phyloP scores from a whole-genome alignment of 2,113 vertebrate genomes.

The Triplophysa siluroides region DNA sequence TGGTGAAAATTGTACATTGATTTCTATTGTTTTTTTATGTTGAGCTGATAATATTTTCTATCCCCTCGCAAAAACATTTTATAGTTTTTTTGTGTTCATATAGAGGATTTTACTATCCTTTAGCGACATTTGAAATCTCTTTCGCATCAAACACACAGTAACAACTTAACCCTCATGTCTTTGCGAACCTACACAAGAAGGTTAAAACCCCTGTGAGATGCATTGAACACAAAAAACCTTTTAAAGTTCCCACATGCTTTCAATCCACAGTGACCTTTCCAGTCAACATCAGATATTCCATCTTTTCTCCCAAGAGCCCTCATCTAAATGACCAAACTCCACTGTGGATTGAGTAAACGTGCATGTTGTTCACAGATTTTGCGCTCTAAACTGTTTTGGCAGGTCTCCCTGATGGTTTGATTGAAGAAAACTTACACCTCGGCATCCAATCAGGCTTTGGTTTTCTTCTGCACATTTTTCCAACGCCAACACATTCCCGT shows the following conservation, averaged over 20 bases:
- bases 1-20: no score
- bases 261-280: constrained; percentile 1
- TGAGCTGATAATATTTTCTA: no score
- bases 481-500: constrained; percentile 29
- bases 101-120: no score
- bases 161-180: no score
- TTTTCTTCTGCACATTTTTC: not conserved
- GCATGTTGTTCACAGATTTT: constrained; percentile 3
- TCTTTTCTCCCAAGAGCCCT: constrained; percentile 20
- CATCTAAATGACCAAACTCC: not conserved
- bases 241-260: constrained; percentile 3
- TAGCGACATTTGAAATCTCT: no score
- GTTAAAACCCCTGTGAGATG: not conserved
- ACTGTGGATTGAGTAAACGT: constrained; percentile 16
- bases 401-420: not conserved
- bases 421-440: constrained; percentile 11
- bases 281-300: constrained; percentile 28
- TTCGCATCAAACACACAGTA: no score
- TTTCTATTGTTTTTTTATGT: no score
- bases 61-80: no score
- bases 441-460: not conserved
- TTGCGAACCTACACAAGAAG: not conserved
- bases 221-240: not conserved
- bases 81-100: no score
- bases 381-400: not conserved